phyloP scores from a whole-genome alignment of 2,888 invertebrate species.

The Xestoiulus laeticollis region DNA sequence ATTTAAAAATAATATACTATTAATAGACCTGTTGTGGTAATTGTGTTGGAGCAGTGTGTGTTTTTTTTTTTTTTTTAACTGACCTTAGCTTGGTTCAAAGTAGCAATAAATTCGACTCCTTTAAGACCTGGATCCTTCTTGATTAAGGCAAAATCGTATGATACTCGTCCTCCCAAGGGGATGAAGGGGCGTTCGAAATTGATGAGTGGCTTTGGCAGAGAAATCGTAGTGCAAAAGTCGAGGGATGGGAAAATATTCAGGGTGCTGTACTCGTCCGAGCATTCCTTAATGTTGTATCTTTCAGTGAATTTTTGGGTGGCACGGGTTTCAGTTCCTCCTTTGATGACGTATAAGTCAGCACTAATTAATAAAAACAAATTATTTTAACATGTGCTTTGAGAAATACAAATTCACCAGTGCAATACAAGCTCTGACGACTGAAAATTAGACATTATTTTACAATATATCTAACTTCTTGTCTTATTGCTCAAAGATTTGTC shows the following conservation, averaged over 20 bases:
- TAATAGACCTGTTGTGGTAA: no score
- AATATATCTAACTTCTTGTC: no score
- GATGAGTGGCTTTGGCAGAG: conserved; percentile 49
- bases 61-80: not conserved
- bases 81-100: conserved; percentile 45
- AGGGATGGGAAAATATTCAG: not conserved
- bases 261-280: not conserved
- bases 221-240: conserved; percentile 44
- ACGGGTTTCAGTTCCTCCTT: conserved; percentile 30
- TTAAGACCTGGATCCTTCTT: conserved; percentile 47
- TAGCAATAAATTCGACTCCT: conserved; percentile 50
- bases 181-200: not conserved
- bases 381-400: no score
- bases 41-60: no score
- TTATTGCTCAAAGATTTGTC: no score
- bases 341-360: conserved; percentile 17
- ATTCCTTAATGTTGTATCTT: conserved; percentile 50
- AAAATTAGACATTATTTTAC: no score
- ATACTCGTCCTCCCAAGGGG: not conserved
- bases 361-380: conserved; percentile 36
- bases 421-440: no score
- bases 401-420: no score
- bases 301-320: not conserved
- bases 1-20: no score
- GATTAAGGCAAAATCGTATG: conserved; percentile 36